phyloP scores from a whole-genome alignment of 2,113 vertebrate species.

The Piliocolobus tephrosceles region DNA sequence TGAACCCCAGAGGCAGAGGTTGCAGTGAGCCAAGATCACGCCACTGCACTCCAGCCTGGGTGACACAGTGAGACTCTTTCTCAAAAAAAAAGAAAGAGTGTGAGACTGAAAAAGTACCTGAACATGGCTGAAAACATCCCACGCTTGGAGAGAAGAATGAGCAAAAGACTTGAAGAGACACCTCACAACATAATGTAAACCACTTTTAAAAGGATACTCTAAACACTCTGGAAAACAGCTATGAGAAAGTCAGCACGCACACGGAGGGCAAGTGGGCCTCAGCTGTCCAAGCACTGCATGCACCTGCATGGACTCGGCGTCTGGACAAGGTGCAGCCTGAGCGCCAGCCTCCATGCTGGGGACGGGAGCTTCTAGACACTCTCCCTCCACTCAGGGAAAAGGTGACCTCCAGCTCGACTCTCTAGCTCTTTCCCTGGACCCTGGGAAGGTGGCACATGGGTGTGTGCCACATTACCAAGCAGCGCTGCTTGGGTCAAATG shows the following conservation, averaged over 20 bases:
- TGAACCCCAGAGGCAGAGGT: too few species aligned
- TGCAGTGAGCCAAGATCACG: too few species aligned
- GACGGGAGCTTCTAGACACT: accelerated
- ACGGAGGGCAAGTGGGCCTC: background rate
- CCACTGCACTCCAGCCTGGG: too few species aligned
- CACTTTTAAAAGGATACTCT: too few species aligned
- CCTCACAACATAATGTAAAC: accelerated
- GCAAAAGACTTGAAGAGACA: background rate
- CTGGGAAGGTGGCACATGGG: accelerated
- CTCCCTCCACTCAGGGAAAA: background rate
- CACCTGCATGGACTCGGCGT: accelerated
- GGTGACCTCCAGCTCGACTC: too few species aligned
- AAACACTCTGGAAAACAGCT: background rate
- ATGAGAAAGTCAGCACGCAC: accelerated
- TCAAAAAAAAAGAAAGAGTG: too few species aligned
- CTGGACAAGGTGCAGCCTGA: accelerated
- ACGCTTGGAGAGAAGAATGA: background rate
- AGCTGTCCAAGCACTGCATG: accelerated
- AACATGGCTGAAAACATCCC: background rate
- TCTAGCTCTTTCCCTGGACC: background rate
- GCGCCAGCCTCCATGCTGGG: accelerated
- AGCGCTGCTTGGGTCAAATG: too few species aligned
- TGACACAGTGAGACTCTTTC: too few species aligned
- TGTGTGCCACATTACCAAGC: accelerated
- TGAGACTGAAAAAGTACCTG: too few species aligned